Conservation (phyloP, 2,113 vertebrate genomes). For the Microtus montanus region DNA sequence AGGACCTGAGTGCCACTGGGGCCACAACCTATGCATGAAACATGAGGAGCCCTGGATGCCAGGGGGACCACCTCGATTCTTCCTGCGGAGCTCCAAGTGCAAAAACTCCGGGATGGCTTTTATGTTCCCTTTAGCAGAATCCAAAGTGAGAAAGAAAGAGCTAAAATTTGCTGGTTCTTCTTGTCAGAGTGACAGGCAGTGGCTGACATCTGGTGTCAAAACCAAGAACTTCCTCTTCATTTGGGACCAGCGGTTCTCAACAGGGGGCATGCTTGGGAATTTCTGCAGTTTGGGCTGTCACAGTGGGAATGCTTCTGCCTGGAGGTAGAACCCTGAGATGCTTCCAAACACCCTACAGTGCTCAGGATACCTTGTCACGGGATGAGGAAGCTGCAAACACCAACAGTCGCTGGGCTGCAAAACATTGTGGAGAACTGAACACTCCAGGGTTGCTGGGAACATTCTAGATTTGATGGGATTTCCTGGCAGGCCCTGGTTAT, state of each 20-base stretch:
- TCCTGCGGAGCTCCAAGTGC: background rate
- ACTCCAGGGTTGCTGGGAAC: background rate
- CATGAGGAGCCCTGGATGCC: background rate
- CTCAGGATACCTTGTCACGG: no score
- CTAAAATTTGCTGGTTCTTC: background rate
- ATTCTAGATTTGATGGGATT: background rate
- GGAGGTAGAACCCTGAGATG: background rate
- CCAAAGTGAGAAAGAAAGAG: background rate
- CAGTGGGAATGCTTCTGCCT: fast-evolving
- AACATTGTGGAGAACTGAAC: background rate
- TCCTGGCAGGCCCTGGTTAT: background rate
- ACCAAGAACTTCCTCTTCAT: background rate
- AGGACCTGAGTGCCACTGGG: background rate
- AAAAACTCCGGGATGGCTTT: background rate
- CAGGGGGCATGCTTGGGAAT: background rate
- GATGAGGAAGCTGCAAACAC: fast-evolving
- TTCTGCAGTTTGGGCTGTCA: background rate
- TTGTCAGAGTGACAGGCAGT: background rate
- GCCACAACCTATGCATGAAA: background rate
- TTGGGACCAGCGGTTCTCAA: background rate
- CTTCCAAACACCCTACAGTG: background rate
- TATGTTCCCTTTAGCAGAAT: background rate
- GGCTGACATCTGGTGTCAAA: background rate
- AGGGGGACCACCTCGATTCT: background rate
- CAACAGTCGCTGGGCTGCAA: fast-evolving